Conservation (phyloP, 2,797 vertebrate genomes). For the Arctocebus calabarensis region DNA sequence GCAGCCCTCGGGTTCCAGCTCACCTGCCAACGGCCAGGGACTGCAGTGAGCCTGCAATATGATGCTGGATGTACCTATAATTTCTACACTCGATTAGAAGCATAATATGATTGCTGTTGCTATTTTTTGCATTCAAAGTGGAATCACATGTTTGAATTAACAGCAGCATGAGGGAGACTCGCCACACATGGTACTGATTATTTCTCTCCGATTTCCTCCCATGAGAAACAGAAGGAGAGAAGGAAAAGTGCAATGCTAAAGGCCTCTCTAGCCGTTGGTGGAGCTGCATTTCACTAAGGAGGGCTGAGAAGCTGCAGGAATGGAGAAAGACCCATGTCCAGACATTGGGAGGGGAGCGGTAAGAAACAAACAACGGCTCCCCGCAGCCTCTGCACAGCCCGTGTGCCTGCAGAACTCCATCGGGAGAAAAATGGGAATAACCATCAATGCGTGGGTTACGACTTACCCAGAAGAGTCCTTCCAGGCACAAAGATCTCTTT, state of each 20-base stretch:
- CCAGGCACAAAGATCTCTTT: neutral
- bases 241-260: neutral
- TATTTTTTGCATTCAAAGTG: constrained; percentile 66
- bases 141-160: constrained; percentile 62
- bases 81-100: neutral
- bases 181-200: constrained; percentile 71
- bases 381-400: neutral
- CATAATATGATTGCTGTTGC: neutral
- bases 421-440: neutral
- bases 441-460: neutral
- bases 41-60: neutral
- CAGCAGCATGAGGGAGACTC: constrained; percentile 15
- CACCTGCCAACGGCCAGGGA: neutral
- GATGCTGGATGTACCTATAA: neutral
- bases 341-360: neutral
- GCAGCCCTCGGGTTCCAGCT: neutral
- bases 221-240: constrained; percentile 55
- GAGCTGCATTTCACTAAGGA: neutral
- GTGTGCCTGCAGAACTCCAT: neutral
- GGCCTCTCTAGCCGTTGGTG: neutral
- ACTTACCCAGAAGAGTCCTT: neutral
- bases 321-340: neutral
- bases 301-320: neutral
- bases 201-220: constrained; percentile 66
- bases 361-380: neutral